These are phyloP conservation scores for Chelonoidis abingdonii DNA, from an alignment of 2,113 vertebrate species.

Conservation along the genomic window DNA sequence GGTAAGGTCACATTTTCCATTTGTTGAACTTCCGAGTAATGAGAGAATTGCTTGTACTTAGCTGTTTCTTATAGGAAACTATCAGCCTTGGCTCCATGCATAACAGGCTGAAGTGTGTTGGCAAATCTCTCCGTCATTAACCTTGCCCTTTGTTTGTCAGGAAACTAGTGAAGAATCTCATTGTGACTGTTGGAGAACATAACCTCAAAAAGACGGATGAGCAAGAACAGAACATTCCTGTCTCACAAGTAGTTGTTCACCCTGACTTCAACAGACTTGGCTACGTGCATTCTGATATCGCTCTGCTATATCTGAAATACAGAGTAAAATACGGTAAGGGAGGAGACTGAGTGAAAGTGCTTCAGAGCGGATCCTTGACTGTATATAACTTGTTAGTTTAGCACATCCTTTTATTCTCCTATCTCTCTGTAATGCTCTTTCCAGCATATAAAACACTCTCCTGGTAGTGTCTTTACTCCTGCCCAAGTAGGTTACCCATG, in stretches of 20 bases:
- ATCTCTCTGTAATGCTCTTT: neutral
- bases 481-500: neutral
- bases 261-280: neutral
- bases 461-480: neutral
- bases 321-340: neutral
- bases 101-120: neutral
- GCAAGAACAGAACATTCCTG: neutral
- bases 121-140: neutral
- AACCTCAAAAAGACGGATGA: neutral
- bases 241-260: fast-evolving
- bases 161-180: neutral
- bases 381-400: fast-evolving
- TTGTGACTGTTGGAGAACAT: neutral
- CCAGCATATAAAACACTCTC: neutral
- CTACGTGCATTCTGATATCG: neutral
- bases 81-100: neutral
- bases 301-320: neutral
- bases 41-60: neutral
- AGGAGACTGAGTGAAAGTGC: neutral
- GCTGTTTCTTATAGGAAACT: neutral
- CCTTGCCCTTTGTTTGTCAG: neutral
- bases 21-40: fast-evolving
- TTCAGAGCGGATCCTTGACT: neutral
- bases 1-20: neutral
- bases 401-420: neutral